phyloP scores from a whole-genome alignment of 2,888 invertebrate species.

The Petrolisthes manimaculis region DNA sequence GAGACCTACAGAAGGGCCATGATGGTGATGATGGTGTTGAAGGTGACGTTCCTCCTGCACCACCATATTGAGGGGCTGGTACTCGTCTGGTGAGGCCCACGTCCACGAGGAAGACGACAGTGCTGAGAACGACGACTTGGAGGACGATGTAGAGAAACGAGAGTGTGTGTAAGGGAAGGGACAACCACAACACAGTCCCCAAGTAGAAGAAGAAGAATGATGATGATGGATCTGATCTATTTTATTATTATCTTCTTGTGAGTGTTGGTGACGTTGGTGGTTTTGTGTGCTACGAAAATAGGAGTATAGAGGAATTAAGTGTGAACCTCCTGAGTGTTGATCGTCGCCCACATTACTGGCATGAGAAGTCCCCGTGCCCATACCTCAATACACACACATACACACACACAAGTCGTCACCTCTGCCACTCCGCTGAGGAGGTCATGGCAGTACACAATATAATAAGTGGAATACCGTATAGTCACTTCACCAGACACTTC shows the following conservation, averaged over 20 bases:
- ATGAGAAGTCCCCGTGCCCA: slow-evolving; percentile 19
- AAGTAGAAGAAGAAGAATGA: not conserved
- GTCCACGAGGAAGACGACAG: slow-evolving; percentile 20
- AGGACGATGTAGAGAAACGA: not conserved
- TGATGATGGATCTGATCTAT: too few relatives aligned
- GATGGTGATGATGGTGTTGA: not conserved
- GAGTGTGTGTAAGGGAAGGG: not conserved
- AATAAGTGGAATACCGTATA: too few relatives aligned
- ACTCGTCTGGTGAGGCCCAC: not conserved
- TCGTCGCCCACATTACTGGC: not conserved
- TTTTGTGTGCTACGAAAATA: not conserved
- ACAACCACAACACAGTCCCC: slow-evolving; percentile 17
- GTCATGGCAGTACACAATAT: too few relatives aligned
- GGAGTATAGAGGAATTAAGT: too few relatives aligned
- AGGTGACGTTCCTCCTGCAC: not conserved
- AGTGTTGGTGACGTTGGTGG: not conserved
- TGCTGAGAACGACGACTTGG: not conserved
- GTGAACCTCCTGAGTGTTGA: not conserved
- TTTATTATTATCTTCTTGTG: not conserved
- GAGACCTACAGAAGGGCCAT: not conserved
- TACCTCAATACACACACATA: not conserved
- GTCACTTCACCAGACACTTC: too few relatives aligned
- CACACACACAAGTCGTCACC: too few relatives aligned
- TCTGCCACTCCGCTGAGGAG: too few relatives aligned
- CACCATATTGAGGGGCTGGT: slow-evolving; percentile 6